Conservation (phyloP, 2,888 invertebrate species). For the Drosophila gaucha region DNA sequence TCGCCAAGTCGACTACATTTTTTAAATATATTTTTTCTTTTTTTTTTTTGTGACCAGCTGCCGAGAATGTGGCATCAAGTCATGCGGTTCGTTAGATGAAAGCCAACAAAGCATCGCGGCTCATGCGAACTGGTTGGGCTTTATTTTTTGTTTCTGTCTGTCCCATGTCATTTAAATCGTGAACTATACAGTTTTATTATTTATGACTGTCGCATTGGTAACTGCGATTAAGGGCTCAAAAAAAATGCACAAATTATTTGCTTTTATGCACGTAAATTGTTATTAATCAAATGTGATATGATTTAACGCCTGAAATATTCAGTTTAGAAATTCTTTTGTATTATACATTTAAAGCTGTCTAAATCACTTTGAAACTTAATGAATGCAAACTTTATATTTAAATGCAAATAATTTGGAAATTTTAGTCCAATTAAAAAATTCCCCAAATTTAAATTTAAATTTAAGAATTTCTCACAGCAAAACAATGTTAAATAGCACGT, state of each 20-base stretch:
- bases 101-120: conserved; percentile 20
- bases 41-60: conserved; percentile 4
- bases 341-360: background rate
- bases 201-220: conserved; percentile 30
- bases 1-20: background rate
- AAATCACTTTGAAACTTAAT: background rate
- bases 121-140: conserved; percentile 19
- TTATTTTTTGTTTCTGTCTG: conserved; percentile 16
- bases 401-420: too few relatives aligned
- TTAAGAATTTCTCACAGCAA: too few relatives aligned
- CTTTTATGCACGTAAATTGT: background rate
- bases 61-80: conserved; percentile 39
- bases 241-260: background rate
- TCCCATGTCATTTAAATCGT: conserved; percentile 42
- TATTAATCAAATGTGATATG: conserved; percentile 3
- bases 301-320: conserved; percentile 15
- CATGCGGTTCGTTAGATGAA: conserved; percentile 47
- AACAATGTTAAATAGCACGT: too few relatives aligned
- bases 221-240: conserved; percentile 24
- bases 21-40: background rate
- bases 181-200: conserved; percentile 46
- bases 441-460: too few relatives aligned
- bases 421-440: too few relatives aligned
- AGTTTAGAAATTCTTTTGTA: background rate
- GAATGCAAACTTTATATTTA: background rate